These are phyloP conservation scores for Gambusia holbrooki DNA, from an alignment of 2,113 vertebrate genomes.

Conservation along the genomic window DNA sequence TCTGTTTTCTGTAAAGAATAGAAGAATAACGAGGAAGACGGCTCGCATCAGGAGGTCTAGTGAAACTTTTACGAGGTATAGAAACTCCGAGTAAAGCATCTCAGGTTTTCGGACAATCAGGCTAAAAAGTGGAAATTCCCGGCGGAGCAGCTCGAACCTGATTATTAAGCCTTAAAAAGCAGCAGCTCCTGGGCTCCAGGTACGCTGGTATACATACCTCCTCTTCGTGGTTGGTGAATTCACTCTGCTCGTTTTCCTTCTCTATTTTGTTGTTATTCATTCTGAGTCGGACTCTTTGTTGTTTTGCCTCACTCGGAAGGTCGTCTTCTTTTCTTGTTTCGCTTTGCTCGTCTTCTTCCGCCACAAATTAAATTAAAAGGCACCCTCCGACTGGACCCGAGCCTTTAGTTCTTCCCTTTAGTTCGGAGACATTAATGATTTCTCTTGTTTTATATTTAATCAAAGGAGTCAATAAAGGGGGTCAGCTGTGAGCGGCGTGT, in stretches of 20 bases:
- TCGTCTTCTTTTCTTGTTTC: constrained; percentile 16
- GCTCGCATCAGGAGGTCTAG: neutral
- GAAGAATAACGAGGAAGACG: too few species aligned
- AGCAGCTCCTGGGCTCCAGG: constrained; percentile 20
- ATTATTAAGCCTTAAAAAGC: neutral
- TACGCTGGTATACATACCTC: constrained; percentile 68
- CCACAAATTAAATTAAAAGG: neutral
- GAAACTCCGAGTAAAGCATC: neutral
- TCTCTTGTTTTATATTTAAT: neutral
- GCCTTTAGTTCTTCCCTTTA: constrained; percentile 34
- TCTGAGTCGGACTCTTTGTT: constrained; percentile 52
- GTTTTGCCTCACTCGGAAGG: constrained; percentile 15
- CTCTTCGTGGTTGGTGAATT: constrained; percentile 80
- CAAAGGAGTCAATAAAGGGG: neutral
- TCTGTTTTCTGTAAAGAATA: too few species aligned
- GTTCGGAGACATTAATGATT: constrained; percentile 42
- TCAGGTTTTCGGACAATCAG: neutral
- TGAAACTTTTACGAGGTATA: constrained; percentile 30
- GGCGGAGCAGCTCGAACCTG: too few species aligned
- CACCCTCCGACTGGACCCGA: constrained; percentile 57
- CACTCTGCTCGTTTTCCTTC: constrained; percentile 77
- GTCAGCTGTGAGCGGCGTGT: constrained; percentile 17
- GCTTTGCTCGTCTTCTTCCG: neutral
- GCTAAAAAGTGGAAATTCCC: neutral
- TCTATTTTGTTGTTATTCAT: constrained; percentile 80